These are phyloP conservation scores for Enteromius viviparus DNA, from an alignment of 2,797 vertebrate genomes.

Conservation along the genomic window DNA sequence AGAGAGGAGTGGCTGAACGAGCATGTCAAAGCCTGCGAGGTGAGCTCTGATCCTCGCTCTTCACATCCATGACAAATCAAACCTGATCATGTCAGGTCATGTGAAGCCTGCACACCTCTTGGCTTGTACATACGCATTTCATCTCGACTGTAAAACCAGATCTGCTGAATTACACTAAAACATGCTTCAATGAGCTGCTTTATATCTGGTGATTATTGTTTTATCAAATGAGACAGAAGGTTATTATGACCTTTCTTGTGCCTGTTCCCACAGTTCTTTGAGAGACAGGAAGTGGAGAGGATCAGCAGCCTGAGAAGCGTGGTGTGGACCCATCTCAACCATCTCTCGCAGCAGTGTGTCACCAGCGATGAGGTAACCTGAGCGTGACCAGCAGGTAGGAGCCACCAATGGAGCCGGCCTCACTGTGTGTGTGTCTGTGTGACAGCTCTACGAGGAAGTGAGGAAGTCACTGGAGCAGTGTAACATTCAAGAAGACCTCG, in stretches of 20 bases:
- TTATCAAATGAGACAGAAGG: not conserved
- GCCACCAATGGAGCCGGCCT: not conserved
- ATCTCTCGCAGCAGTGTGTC: conserved; percentile 91
- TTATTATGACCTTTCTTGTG: not conserved
- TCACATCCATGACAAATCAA: not conserved
- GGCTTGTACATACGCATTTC: not conserved
- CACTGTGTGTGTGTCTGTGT: conserved; percentile 35
- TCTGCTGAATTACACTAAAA: not conserved
- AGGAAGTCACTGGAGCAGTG: conserved; percentile 91
- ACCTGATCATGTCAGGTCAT: not conserved
- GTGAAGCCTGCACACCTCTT: not conserved
- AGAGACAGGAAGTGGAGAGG: conserved; percentile 87
- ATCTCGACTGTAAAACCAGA: not conserved
- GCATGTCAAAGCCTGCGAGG: conserved; percentile 88
- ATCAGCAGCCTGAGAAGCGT: conserved; percentile 87
- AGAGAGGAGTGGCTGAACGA: conserved; percentile 90
- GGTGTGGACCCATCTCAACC: conserved; percentile 92
- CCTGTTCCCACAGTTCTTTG: conserved; percentile 78
- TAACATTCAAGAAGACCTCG: conserved; percentile 88
- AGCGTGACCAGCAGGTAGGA: not conserved
- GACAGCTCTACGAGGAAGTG: conserved; percentile 92
- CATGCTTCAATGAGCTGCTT: not conserved
- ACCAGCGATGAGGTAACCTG: conserved; percentile 84
- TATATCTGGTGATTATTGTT: not conserved
- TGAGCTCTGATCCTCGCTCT: conserved; percentile 62